Base-by-base conservation (phyloP, 2,888 invertebrate species). In the Dione juno region DNA sequence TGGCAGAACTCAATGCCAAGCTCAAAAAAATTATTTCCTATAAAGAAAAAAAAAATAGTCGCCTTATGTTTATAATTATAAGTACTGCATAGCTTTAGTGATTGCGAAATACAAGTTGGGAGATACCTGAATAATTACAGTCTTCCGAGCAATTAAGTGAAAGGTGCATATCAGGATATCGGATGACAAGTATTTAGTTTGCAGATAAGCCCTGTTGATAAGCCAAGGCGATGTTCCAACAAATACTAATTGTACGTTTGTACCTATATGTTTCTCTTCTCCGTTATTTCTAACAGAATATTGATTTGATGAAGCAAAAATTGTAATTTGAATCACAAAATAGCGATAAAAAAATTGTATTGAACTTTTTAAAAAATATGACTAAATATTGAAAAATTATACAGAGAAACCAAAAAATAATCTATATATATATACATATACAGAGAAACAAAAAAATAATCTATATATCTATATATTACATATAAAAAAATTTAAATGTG, bases 111-210 rank as follows among this genome's bases (percentile, higher is more conserved):
- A 69, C 69, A 74, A 72, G 72, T 75, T 74, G 75, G 74, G 72
- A 70, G 71, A 70, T 73, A 73, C 68, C 71, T 70, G 70, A 74
- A 63, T 74, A 74, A 75, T 72, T 74, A 67, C 66, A 57, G 67
- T 68, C 64, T 72, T 74, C 74, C 74, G 68, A 50, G 72, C 72
- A 72, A 75, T 75, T 74, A 75, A 75, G 74, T 74, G 75, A 75
- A 75, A 75, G 74, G 73, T 63, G 71, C 67, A 67, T 65, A 40
- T 57, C 64, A 48, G 35, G 53, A 52, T 67, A 71, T 68, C 71
- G 16, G 53, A 48, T 53, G 65, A 65, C 65, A 65, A 65, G 65
- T 65, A 65, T 65, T 53, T 40, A 65, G 45, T 53, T 45, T 53
- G n/a, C 53, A 53, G 66, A 66, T 66, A 66, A 66, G 35, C 28